Conservation (phyloP, 2,888 invertebrate species). For the Lomographa bimaculata region DNA sequence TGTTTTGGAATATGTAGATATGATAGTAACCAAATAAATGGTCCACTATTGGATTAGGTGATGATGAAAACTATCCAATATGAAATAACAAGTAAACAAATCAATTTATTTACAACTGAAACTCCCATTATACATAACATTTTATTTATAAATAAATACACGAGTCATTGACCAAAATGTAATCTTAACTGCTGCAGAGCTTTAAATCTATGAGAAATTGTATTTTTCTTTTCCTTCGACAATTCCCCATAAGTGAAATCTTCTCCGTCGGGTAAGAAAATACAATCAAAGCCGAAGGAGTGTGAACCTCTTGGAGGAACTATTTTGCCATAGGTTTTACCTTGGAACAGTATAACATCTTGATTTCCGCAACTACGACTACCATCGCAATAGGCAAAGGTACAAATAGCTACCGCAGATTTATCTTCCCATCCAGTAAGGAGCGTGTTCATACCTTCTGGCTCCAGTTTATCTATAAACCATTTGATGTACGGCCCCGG, state of each 20-base stretch:
- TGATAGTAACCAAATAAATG: too few relatives aligned
- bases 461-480: conserved; percentile 95
- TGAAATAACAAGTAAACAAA: too few relatives aligned
- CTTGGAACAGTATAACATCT: conserved; percentile 91
- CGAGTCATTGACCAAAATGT: conserved; percentile 75
- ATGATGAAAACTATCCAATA: too few relatives aligned
- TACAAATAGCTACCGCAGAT: conserved; percentile 95
- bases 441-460: conserved; percentile 91
- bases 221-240: conserved; percentile 92
- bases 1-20: too few relatives aligned
- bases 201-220: conserved; percentile 95
- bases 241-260: conserved; percentile 95
- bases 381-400: conserved; percentile 92
- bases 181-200: conserved; percentile 89
- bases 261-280: conserved; percentile 93
- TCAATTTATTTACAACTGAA: too few relatives aligned
- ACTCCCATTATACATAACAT: too few relatives aligned
- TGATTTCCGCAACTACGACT: conserved; percentile 63
- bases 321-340: conserved; percentile 92
- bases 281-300: conserved; percentile 99
- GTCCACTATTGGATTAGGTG: too few relatives aligned
- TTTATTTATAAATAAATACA: too few relatives aligned
- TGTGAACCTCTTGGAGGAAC: conserved; percentile 93
- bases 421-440: conserved; percentile 95
- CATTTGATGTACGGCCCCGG: conserved; percentile 98